A percentile compares a stretch with the other conserved stretches of the same genome.
Evolutionary conservation across 2,797 vertebrate species (phyloP).

Genomic region (Megalops cyprinoides): DNA sequence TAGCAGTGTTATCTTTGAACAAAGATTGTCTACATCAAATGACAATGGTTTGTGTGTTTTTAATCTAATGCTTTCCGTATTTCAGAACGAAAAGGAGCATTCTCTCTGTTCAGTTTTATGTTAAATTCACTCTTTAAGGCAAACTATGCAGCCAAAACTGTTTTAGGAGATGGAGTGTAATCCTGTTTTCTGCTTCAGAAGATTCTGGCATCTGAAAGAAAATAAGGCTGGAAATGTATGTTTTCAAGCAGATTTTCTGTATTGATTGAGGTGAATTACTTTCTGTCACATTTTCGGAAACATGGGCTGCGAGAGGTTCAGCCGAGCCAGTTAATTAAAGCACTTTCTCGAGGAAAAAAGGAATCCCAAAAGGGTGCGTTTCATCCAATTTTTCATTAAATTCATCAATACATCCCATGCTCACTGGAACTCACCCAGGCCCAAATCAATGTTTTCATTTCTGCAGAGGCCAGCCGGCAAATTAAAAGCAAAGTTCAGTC

Average conservation of each 20-base stretch:
- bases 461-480: neutral
- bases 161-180: neutral
- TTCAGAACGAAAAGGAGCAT: neutral
- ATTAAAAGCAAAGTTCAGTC: neutral
- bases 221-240: neutral
- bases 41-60: no score
- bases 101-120: neutral
- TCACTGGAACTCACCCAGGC: slow-evolving; percentile 4
- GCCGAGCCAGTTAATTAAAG: slow-evolving; percentile 9
- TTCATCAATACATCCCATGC: slow-evolving; percentile 4
- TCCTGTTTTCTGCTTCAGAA: neutral
- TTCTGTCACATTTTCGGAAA: neutral
- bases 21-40: no score
- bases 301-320: neutral
- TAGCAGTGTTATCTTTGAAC: no score
- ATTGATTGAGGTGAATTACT: neutral
- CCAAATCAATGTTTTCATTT: slow-evolving; percentile 21
- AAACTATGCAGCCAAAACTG: neutral
- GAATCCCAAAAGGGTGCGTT: neutral
- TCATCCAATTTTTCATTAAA: slow-evolving; percentile 1
- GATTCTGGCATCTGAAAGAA: neutral
- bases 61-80: no score
- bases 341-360: neutral
- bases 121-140: neutral
- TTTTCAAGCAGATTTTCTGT: neutral